Base-by-base conservation (phyloP, 2,888 invertebrate genomes). In the Noctua fimbriata region DNA sequence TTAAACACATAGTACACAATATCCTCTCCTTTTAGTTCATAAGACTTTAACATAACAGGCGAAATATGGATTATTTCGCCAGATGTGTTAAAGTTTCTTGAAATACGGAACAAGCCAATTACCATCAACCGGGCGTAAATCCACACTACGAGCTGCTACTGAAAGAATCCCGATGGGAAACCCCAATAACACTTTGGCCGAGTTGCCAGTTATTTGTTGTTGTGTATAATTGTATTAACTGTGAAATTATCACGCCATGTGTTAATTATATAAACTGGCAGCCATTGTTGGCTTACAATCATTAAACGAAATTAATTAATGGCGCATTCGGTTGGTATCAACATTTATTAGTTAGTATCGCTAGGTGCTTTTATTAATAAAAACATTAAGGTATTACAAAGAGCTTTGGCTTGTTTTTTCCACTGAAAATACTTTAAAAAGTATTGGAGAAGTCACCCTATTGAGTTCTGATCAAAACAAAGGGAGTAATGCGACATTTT, bases 301-400 rank as follows among this genome's bases (percentile, higher is more conserved):
- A 78, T 74, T 67, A 14, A 74, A 18, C 47, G 18, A 47, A 47
- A 67, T 74, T 74, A 67, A 77, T 78, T 67, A 66, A 74, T 74
- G 21, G 66, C 36, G n/a, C 55, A 49, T 74, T 28, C 24, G 16
- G 58, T 74, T 67, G 36, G n/a, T 32, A 49, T 44, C 74, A 32
- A 44, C 65, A 66, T 66, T 12, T n/a, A 67, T 67, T 55, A 24
- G 32, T n/a, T 67, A 32, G 21, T 71, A 47, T 60, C 9, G n/a
- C 32, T 47, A 60, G 44, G 18, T 47, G 28, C n/a, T 58, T 36
- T n/a, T 49, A 21, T 73, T 32, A 66, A 12, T 36, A 66, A 32
- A 32, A 65, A 14, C 3, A 66, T 32, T 63, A 1, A 16, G 9
- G 63, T 63, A 32, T 63, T 63, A 58, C 1, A 41, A 60, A 41